phyloP scores from a whole-genome alignment of 2,797 vertebrate species.

The Neopelma chrysocephalum region DNA sequence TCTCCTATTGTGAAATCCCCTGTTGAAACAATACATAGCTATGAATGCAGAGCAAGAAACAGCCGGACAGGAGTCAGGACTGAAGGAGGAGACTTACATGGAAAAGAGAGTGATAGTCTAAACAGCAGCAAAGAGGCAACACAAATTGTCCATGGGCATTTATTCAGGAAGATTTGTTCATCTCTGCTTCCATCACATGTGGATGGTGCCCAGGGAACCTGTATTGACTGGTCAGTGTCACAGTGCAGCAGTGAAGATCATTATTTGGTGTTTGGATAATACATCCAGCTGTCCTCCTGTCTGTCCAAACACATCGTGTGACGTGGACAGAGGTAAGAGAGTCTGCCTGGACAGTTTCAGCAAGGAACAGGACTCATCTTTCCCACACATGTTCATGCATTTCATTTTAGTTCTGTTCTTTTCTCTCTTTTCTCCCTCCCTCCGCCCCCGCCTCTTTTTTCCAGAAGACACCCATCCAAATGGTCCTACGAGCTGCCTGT shows the following conservation, averaged over 20 bases:
- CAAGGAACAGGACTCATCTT: background rate
- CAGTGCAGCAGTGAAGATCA: background rate
- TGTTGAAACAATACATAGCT: background rate
- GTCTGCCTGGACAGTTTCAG: background rate
- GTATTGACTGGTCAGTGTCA: background rate
- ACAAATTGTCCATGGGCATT: background rate
- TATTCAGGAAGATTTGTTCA: background rate
- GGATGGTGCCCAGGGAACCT: background rate
- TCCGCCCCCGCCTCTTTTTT: background rate
- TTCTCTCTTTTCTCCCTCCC: background rate
- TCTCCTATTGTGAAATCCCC: background rate
- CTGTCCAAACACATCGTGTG: background rate
- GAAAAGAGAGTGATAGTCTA: background rate
- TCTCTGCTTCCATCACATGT: background rate
- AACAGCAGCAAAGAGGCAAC: background rate
- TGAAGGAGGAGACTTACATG: background rate
- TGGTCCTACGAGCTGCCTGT: background rate
- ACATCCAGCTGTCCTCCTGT: background rate
- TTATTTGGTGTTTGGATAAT: background rate
- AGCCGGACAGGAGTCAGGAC: background rate
- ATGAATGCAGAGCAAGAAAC: background rate
- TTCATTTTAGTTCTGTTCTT: background rate
- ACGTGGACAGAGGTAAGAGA: background rate
- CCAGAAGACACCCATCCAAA: background rate
- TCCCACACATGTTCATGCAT: accelerated